phyloP scores from a whole-genome alignment of 2,113 vertebrate species.

The Strigops habroptila region DNA sequence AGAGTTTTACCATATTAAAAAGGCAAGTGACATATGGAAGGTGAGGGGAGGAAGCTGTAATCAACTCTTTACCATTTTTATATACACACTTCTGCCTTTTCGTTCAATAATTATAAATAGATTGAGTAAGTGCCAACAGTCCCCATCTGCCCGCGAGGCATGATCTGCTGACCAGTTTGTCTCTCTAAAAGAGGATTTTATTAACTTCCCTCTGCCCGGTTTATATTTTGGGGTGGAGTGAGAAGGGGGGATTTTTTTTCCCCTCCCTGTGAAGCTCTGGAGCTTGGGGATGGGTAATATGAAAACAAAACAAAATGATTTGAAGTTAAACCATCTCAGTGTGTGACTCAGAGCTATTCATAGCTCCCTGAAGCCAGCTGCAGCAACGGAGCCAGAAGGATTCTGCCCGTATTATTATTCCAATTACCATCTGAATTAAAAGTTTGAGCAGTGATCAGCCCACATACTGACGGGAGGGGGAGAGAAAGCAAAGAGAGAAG shows the following conservation, averaged over 20 bases:
- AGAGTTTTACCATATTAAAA: constrained; percentile 53
- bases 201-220: neutral
- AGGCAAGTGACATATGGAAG: constrained; percentile 66
- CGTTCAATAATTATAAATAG: constrained; percentile 70
- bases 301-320: constrained; percentile 68
- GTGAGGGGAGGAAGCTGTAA: constrained; percentile 65
- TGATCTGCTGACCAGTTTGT: constrained; percentile 33
- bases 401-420: constrained; percentile 86
- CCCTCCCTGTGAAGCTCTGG: constrained; percentile 12
- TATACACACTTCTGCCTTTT: constrained; percentile 66
- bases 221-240: constrained; percentile 33
- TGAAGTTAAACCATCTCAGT: constrained; percentile 73
- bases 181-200: neutral
- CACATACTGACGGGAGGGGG: constrained; percentile 72
- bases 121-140: constrained; percentile 58
- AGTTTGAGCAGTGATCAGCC: constrained; percentile 82
- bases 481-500: constrained; percentile 65
- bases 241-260: neutral
- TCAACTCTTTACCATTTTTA: constrained; percentile 65
- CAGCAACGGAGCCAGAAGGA: constrained; percentile 80
- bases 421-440: constrained; percentile 90
- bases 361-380: constrained; percentile 81
- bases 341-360: constrained; percentile 85
- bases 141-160: constrained; percentile 58
- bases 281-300: constrained; percentile 50